Evolutionary conservation across 2,888 invertebrate species (phyloP).

Genomic region (Sinelater perroti): DNA sequence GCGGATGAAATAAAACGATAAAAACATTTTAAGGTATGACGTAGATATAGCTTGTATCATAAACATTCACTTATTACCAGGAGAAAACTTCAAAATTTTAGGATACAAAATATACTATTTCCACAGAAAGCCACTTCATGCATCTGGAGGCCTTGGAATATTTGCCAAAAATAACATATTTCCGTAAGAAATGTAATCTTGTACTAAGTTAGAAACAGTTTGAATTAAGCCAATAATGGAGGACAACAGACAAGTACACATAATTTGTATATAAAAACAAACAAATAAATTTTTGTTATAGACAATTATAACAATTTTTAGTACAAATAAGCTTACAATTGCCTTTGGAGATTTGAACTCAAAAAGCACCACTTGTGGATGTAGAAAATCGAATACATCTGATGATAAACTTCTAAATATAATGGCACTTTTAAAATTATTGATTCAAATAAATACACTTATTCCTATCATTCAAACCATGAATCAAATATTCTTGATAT

Average conservation of each 20-base stretch:
- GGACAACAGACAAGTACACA: not conserved
- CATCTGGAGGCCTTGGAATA: not conserved
- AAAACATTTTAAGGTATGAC: not conserved
- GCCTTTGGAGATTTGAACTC: not conserved
- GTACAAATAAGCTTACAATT: not conserved
- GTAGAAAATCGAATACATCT: not conserved
- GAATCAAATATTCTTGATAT: not conserved
- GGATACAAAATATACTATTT: not conserved
- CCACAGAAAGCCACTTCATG: not conserved
- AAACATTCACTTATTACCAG: not conserved
- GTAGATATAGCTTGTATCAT: not conserved
- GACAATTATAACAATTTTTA: not conserved
- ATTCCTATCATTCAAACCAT: not conserved
- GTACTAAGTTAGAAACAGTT: not conserved
- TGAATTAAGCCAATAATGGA: not conserved
- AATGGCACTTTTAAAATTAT: not conserved
- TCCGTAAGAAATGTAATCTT: not conserved
- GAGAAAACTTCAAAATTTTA: not conserved
- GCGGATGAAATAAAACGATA: not conserved
- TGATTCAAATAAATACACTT: not conserved
- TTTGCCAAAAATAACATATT: not conserved
- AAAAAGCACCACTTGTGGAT: not conserved
- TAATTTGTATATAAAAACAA: not conserved
- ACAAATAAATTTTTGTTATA: not conserved
- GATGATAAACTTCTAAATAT: not conserved